These are phyloP conservation scores for Sinelater perroti DNA, from an alignment of 2,888 invertebrate genomes.

Conservation along the genomic window DNA sequence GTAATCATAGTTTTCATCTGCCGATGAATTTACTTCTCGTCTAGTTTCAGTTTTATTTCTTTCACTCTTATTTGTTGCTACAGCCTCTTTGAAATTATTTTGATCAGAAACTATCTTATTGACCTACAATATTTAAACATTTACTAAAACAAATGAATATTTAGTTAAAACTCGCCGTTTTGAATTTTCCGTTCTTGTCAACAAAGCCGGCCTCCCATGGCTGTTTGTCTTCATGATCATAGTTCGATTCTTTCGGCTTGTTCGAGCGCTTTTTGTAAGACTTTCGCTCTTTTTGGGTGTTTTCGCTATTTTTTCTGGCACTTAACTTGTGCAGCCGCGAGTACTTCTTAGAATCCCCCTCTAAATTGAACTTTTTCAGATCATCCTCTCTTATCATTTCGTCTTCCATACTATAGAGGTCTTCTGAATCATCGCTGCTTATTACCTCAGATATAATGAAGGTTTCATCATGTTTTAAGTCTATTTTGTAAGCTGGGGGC, in stretches of 20 bases:
- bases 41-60: neutral
- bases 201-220: conserved; percentile 47
- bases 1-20: conserved; percentile 58
- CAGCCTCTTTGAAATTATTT: neutral
- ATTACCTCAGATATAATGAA: conserved; percentile 56
- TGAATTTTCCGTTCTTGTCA: conserved; percentile 36
- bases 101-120: neutral
- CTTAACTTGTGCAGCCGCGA: conserved; percentile 55
- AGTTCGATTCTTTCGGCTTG: conserved; percentile 46
- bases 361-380: conserved; percentile 44
- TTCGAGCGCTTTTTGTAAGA: conserved; percentile 39
- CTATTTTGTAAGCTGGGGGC: conserved; percentile 57
- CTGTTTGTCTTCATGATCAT: conserved; percentile 43
- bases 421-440: conserved; percentile 55
- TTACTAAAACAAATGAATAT: neutral
- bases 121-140: neutral
- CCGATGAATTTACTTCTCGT: neutral
- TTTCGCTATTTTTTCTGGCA: conserved; percentile 49
- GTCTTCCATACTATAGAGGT: conserved; percentile 57
- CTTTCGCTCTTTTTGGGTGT: conserved; percentile 19
- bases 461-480: conserved; percentile 55
- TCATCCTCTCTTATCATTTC: conserved; percentile 57
- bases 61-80: neutral
- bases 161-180: conserved; percentile 15
- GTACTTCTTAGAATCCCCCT: conserved; percentile 51